Conservation (phyloP, 1,140 invertebrate species). For the Drosophila orosa region DNA sequence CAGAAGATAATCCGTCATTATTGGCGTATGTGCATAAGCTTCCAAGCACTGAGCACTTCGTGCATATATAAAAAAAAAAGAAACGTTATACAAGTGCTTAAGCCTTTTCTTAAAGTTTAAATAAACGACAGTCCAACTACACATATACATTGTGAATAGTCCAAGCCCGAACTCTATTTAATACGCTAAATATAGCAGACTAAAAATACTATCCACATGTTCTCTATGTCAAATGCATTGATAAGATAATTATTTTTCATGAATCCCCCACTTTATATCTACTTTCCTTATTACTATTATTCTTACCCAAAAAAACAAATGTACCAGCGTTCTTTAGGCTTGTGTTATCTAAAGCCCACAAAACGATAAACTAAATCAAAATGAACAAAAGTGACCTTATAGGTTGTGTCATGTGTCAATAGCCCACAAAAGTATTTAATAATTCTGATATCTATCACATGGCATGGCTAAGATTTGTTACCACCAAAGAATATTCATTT, state of each 20-base stretch:
- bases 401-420: not conserved
- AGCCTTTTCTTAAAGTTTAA: not conserved
- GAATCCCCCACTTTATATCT: not conserved
- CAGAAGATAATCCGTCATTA: constrained; percentile 26
- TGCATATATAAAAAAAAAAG: not conserved
- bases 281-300: no score
- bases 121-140: not conserved
- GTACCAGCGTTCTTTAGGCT: no score
- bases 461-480: constrained; percentile 20
- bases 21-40: constrained; percentile 21
- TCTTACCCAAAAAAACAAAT: not conserved
- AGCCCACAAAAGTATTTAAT: constrained; percentile 11
- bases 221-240: no score
- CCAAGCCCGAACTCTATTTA: not conserved
- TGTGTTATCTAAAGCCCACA: not conserved
- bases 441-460: not conserved
- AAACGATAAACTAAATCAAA: constrained; percentile 7
- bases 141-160: not conserved
- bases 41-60: not conserved
- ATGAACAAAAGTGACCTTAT: not conserved
- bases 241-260: not conserved
- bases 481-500: constrained; percentile 14
- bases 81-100: not conserved
- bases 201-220: no score
- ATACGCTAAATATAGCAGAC: not conserved